Percentiles rank a stretch among this genome's conserved stretches.
Evolutionary conservation across 2,113 vertebrate genomes (phyloP).

Genomic region (Campylorhamphus procurvoides): DNA sequence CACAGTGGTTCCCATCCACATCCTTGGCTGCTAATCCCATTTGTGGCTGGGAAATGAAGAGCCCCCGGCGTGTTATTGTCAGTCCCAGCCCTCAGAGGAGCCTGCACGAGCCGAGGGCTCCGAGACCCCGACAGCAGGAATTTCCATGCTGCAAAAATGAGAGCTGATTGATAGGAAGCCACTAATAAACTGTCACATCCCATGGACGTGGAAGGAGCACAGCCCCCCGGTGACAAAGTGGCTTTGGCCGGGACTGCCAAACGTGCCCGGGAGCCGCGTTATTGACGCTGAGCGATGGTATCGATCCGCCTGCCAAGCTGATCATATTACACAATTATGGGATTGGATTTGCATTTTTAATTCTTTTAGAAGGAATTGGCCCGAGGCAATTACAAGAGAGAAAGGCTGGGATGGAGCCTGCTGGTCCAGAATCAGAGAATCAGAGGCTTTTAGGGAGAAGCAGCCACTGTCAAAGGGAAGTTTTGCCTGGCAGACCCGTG

Average conservation of each 20-base stretch:
- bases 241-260: slow-evolving; percentile 79
- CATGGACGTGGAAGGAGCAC: slow-evolving; percentile 65
- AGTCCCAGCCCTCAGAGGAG: neutral
- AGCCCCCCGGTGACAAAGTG: slow-evolving; percentile 85
- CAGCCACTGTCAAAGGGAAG: slow-evolving; percentile 54
- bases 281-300: slow-evolving; percentile 77
- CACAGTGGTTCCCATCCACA: slow-evolving; percentile 14
- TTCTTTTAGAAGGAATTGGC: slow-evolving; percentile 84
- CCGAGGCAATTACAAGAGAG: slow-evolving; percentile 70
- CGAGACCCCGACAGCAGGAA: slow-evolving; percentile 38
- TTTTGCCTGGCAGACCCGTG: slow-evolving; percentile 13
- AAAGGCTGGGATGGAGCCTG: slow-evolving; percentile 74
- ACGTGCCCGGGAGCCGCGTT: slow-evolving; percentile 56
- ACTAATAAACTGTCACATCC: slow-evolving; percentile 76
- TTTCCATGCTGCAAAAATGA: slow-evolving; percentile 65
- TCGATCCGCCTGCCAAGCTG: slow-evolving; percentile 83
- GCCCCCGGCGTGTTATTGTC: slow-evolving; percentile 41
- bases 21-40: slow-evolving; percentile 35
- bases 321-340: slow-evolving; percentile 85
- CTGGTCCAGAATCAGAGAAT: slow-evolving; percentile 33
- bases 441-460: slow-evolving; percentile 72
- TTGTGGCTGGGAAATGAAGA: slow-evolving; percentile 62
- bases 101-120: neutral
- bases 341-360: slow-evolving; percentile 94
- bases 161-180: slow-evolving; percentile 71